Conservation (phyloP, 2,113 vertebrate genomes). For the Pionites leucogaster region DNA sequence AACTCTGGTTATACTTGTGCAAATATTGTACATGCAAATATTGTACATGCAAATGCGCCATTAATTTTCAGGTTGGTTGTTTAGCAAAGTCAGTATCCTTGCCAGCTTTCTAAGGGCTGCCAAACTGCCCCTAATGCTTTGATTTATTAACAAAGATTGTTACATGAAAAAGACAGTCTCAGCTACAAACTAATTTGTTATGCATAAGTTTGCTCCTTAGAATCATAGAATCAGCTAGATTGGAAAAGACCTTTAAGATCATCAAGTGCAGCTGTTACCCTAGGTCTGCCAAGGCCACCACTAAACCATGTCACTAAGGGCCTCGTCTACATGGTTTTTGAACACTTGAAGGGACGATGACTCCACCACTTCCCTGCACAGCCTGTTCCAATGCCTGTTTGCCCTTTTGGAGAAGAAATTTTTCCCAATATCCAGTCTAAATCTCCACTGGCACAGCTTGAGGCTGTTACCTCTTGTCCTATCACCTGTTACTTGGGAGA, state of each 20-base stretch:
- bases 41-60: conserved; percentile 17
- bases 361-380: not conserved
- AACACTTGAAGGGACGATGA: not conserved
- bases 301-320: not conserved
- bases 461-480: not conserved
- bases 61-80: not conserved
- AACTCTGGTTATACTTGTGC: not conserved
- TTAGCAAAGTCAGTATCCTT: not conserved
- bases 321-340: not conserved
- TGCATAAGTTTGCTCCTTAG: not conserved
- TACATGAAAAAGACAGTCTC: not conserved
- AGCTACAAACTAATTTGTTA: not conserved
- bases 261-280: not conserved
- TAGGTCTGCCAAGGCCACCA: not conserved
- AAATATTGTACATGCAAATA: conserved; percentile 35
- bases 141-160: conserved; percentile 33
- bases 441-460: not conserved
- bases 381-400: not conserved
- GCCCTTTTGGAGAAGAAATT: not conserved
- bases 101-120: not conserved
- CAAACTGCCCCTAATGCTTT: not conserved
- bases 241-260: not conserved
- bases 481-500: not conserved
- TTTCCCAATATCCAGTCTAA: not conserved
- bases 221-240: not conserved